phyloP scores from a whole-genome alignment of 2,113 vertebrate genomes.

The Chamaea fasciata region DNA sequence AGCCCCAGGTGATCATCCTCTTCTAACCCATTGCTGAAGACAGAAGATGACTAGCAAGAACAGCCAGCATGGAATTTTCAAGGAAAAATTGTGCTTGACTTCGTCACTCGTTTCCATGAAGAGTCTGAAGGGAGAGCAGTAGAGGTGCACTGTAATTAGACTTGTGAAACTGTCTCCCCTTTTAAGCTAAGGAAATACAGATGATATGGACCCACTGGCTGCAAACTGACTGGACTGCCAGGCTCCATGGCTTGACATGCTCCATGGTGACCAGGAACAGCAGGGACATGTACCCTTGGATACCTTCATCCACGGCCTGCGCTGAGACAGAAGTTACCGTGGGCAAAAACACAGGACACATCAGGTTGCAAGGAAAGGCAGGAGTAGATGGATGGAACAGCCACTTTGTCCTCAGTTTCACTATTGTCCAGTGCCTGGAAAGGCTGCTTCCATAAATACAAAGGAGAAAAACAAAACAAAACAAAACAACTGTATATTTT shows the following conservation, averaged over 20 bases:
- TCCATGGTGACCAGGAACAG: not conserved
- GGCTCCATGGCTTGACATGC: not conserved
- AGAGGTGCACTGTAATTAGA: not conserved
- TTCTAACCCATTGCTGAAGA: not conserved
- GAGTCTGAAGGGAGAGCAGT: not conserved
- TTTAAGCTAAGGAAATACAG: not conserved
- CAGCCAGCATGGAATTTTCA: not conserved
- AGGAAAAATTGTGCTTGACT: not conserved
- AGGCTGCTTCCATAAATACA: not conserved
- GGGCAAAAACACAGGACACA: not conserved
- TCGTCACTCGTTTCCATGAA: not conserved
- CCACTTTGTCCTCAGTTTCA: not conserved
- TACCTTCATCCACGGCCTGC: not conserved
- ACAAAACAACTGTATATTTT: not conserved
- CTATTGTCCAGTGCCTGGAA: not conserved
- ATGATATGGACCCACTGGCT: not conserved
- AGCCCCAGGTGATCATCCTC: not conserved
- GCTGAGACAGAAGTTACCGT: not conserved
- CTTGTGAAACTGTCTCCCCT: not conserved
- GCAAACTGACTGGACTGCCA: not conserved
- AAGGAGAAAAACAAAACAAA: not conserved
- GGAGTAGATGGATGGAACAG: not conserved
- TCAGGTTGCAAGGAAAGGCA: not conserved
- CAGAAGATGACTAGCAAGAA: not conserved
- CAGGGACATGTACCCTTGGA: fast-evolving